Base-by-base conservation (phyloP, 1,140 invertebrate species). In the Drosophila ercepeae region DNA sequence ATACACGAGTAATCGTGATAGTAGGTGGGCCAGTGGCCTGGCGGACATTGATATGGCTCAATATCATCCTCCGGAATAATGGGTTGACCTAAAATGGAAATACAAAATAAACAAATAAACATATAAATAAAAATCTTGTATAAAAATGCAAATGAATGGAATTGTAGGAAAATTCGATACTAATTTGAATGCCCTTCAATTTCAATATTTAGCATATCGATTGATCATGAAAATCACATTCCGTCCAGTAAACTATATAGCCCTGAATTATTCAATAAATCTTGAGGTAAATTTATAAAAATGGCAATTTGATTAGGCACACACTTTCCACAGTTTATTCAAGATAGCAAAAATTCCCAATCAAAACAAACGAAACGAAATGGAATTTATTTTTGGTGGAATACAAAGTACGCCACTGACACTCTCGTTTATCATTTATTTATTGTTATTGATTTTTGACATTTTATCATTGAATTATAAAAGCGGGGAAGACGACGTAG, bases 401-500 rank as follows among this genome's bases (percentile, higher is more conserved):
- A 84, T 86, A 81, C 81, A 86, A 86, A 86, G 81, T 86, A 79
- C 75, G 65, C 52, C 53, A 64, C 57, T 78, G 41, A 67, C 65
- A 73, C 72, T 79, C 75, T 86, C 82, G 77, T 86, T 82, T 82
- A 82, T 83, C 78, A 75, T 83, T 88, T 86, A 86, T 86, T 86
- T 86, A 86, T 86, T 88, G 76, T 88, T 86, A 86, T 81, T 86
- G 82, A 86, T 86, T 86, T 88, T 86, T 86, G 81, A 86, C 81
- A 86, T 86, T 86, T 88, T 88, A 88, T 86, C 81, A 86, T 86
- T 86, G 81, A 86, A 88, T 86, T 86, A 86, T 74, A 65, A 58
- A 70, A 53, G 36, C 39, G 39, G 27, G 34, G 49, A 36, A 21
- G 61, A 34, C 34, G 39, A 19, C 45, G 46, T n/a, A n/a, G n/a